These are phyloP conservation scores for Ectemnius lituratus DNA, from an alignment of 2,888 invertebrate genomes.

Conservation along the genomic window DNA sequence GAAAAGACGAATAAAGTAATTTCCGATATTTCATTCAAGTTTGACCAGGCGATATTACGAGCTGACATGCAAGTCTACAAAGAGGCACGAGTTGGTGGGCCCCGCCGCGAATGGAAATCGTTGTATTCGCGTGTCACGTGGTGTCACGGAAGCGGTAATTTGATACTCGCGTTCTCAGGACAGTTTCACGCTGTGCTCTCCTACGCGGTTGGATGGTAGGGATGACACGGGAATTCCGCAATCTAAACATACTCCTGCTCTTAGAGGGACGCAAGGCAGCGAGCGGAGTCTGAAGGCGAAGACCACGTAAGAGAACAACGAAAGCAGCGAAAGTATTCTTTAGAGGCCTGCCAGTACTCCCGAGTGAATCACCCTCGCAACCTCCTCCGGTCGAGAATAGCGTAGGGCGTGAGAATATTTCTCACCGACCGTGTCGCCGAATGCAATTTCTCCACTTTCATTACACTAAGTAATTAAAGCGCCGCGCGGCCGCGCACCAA, in stretches of 20 bases:
- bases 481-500: neutral
- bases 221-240: conserved; percentile 64
- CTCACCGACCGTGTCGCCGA: conserved; percentile 4
- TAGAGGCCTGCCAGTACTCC: conserved; percentile 40
- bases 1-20: no score
- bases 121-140: conserved; percentile 20
- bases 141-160: conserved; percentile 59
- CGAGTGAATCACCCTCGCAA: conserved; percentile 54
- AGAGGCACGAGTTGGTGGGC: neutral
- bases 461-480: neutral
- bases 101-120: neutral
- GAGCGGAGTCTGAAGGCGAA: conserved; percentile 19
- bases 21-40: no score
- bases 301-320: conserved; percentile 8
- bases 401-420: conserved; percentile 33
- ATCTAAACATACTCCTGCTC: conserved; percentile 71
- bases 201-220: conserved; percentile 38
- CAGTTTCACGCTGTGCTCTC: conserved; percentile 29
- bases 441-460: conserved; percentile 26
- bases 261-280: conserved; percentile 23
- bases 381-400: conserved; percentile 63
- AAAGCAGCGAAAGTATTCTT: conserved; percentile 36
- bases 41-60: no score
- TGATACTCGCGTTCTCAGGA: conserved; percentile 60
- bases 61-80: no score